Evolutionary conservation across 2,113 vertebrate species (phyloP), one percentile per base, ranked within the genome.

Genomic region (Pedionomus torquatus): DNA sequence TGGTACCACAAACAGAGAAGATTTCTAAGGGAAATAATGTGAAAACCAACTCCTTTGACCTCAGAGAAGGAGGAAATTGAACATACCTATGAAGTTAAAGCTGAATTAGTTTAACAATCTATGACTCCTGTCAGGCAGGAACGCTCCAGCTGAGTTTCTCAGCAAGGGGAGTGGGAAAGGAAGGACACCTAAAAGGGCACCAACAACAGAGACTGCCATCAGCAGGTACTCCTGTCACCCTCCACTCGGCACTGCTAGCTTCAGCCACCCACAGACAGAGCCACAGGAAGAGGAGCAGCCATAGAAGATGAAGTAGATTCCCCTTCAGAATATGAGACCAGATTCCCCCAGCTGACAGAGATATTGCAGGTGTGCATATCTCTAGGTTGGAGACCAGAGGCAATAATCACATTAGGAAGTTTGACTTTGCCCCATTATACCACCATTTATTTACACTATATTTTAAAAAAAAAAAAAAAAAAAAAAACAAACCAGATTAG

Each of bases 351-450:
- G 44, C 16, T 18, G 43, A 41, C 3, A 1, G 39, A 52, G 51
- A 28, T 24, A 58, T 2, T 60, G 44, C 26, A 76, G 41, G 21
- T 26, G 35, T 26, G 24, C 8, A 0, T 76, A 84, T 52, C 63
- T 65, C 46, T 30, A 46, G 41, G 41, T 61, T 61, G 76, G 68
- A 77, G 41, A 77, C 14, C 3, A 2, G 41, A 77, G 25, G 58
- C 46, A 84, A 71, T 84, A 68, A 81, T n/a, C 41, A 41, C 2
- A 1, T 66, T n/a, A 81, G 64, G 44, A 91, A 41, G 21, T 66
- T 84, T 76, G 88, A 88, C 58, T 88, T 88, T 81, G 79, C 28
- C 68, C 74, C 70, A 23, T 51, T 72, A 23, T 37, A 88, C 25
- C 41, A 30, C 46, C 65, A 55, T 63, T 87, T 93, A 71, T 88